Evolutionary conservation across 2,113 vertebrate species (phyloP), one percentile per base, ranked within the genome.

Genomic region (Panurus biarmicus): DNA sequence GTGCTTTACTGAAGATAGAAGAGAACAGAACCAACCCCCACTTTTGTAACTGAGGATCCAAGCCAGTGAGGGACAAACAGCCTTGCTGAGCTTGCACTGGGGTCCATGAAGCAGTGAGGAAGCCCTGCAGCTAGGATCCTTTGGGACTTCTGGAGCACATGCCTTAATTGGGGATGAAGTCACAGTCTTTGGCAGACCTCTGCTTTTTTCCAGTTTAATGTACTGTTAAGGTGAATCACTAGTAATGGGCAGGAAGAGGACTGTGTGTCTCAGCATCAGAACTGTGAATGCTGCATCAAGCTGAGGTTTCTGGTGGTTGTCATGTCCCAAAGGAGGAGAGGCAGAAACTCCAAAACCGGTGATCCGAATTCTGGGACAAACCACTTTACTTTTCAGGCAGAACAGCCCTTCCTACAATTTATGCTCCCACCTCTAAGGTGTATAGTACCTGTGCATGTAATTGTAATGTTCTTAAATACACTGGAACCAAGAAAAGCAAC

Each of bases 1-100:
- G 24, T 64, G 33, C 74, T 79, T 82, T 72, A 64, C 1, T 56
- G 61, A 82, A 67, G 35, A 25, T 6, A 19, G n/a, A 73, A n/a
- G 19, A 10, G 82, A 80, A 38, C 38, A 11, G n/a, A 84, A n/a
- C 29, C 12, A 50, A 24, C 7, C 31, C 6, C 22, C 11, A 23
- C 11, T 64, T 69, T 10, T 5, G 24, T 16, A 69, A 75, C 40
- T 4, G 45, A 69, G 73, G 75, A 60, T 85, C 31, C 36, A 56
- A 11, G 44, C 45, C 38, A 53, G 47, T 9, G 61, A 71, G 70
- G 51, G 4, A 2, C 11, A 10, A 0, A 2, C 0, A 5, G 70
- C 47, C 31, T 70, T 67, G 61, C 61, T 62, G 70, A 56, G 48
- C 25, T 71, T 83, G 44, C 40, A 22, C 24, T 54, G n/a, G 35